Conservation (phyloP, 2,888 invertebrate species). For the Lycophotia porphyrea region DNA sequence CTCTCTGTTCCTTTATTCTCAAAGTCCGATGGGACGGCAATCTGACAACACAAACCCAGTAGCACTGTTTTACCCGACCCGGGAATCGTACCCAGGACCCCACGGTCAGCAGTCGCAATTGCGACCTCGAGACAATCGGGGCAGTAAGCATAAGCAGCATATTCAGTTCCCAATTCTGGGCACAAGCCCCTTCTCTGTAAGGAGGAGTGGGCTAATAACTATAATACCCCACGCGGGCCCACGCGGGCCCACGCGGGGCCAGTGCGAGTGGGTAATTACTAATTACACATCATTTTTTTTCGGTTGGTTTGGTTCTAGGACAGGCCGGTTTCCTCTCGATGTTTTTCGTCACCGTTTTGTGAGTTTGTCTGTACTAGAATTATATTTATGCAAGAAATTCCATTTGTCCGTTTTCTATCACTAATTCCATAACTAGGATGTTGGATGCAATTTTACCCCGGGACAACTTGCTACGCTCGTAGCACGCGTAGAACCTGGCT, state of each 20-base stretch:
- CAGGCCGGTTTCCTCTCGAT: not conserved
- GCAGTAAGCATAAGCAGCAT: too few species aligned
- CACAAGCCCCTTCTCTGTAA: too few species aligned
- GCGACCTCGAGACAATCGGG: too few species aligned
- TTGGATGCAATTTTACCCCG: not conserved
- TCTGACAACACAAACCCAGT: not conserved
- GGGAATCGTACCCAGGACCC: not conserved
- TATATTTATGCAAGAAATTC: not conserved
- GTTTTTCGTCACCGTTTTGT: not conserved
- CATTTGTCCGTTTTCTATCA: too few species aligned
- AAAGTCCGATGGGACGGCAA: not conserved
- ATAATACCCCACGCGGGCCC: not conserved
- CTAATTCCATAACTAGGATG: not conserved
- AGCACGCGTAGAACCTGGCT: conserved; percentile 36
- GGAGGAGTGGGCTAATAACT: not conserved
- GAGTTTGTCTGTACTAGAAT: not conserved
- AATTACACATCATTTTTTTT: too few species aligned
- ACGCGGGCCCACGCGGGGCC: not conserved
- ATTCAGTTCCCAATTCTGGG: too few species aligned
- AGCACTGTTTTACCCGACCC: not conserved
- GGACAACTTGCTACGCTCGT: conserved; percentile 18
- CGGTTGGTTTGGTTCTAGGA: not conserved
- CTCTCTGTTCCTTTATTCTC: not conserved
- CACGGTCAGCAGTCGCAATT: too few species aligned
- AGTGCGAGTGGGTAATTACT: not conserved